A percentile compares a stretch with the other conserved stretches of the same genome.
Evolutionary conservation across 2,888 invertebrate species (phyloP).

Genomic region (Phoenoteleia sp.): DNA sequence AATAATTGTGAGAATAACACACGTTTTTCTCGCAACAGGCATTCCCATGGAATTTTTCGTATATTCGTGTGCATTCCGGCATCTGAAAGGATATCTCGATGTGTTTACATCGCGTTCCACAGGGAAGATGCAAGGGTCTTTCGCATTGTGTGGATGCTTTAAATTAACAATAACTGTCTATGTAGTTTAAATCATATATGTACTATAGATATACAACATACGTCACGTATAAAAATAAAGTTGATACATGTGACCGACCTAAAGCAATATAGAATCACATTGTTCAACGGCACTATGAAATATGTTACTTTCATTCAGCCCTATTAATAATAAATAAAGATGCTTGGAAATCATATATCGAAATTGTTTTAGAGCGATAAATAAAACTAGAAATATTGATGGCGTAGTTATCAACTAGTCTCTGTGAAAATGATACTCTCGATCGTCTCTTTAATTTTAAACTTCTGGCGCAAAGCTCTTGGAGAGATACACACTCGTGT

Average conservation of each 20-base stretch:
- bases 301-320: too few species aligned
- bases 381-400: conserved; percentile 8
- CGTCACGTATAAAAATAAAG: too few species aligned
- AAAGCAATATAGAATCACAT: too few species aligned
- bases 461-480: conserved; percentile 59
- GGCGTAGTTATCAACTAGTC: conserved; percentile 36
- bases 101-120: conserved; percentile 60
- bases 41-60: conserved; percentile 50
- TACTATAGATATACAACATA: neutral
- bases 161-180: conserved; percentile 50
- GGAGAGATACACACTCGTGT: conserved; percentile 51
- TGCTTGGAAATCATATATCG: conserved; percentile 10
- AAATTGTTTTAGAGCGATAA: neutral
- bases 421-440: conserved; percentile 35
- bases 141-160: conserved; percentile 40
- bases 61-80: conserved; percentile 49
- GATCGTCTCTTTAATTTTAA: conserved; percentile 60
- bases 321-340: too few species aligned
- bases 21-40: conserved; percentile 51
- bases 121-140: conserved; percentile 24
- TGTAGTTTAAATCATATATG: conserved; percentile 3
- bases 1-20: conserved; percentile 65
- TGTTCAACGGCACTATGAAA: too few species aligned
- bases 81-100: conserved; percentile 50
- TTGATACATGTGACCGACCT: conserved; percentile 9